Evolutionary conservation across 1,140 invertebrate genomes (phyloP).

Genomic region (Drosophila rhopaloa): DNA sequence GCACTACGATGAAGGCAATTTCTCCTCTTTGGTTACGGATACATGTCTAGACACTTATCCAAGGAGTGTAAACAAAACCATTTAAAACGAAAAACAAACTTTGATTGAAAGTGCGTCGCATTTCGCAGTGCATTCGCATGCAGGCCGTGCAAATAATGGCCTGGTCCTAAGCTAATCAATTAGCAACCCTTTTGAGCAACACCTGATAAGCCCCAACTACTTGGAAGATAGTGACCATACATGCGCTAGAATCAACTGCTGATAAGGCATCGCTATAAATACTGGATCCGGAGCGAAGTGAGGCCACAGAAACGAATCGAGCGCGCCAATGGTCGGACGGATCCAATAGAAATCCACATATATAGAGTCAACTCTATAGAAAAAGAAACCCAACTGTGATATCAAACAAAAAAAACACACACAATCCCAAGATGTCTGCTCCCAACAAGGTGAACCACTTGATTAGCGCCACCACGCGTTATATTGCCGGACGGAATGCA

Average conservation of each 20-base stretch:
- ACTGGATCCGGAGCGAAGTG: slow-evolving; percentile 6
- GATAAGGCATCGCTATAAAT: slow-evolving; percentile 68
- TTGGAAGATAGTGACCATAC: slow-evolving; percentile 36
- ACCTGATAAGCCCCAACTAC: slow-evolving; percentile 52
- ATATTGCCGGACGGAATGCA: slow-evolving; percentile 89
- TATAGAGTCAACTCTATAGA: slow-evolving; percentile 28
- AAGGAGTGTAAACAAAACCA: not conserved
- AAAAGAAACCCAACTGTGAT: slow-evolving; percentile 56
- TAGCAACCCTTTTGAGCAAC: slow-evolving; percentile 38
- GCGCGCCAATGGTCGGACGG: slow-evolving; percentile 26
- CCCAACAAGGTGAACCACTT: slow-evolving; percentile 85
- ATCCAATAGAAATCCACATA: slow-evolving; percentile 1
- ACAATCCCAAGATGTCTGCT: slow-evolving; percentile 60
- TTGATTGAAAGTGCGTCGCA: slow-evolving; percentile 32
- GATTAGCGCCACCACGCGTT: slow-evolving; percentile 88
- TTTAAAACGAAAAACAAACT: slow-evolving; percentile 8
- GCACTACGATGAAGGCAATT: slow-evolving; percentile 18
- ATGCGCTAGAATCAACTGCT: slow-evolving; percentile 22
- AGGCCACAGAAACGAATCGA: slow-evolving; percentile 53
- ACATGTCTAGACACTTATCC: not conserved
- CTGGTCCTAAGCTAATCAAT: slow-evolving; percentile 66
- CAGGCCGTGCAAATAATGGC: slow-evolving; percentile 21
- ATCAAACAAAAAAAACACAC: slow-evolving; percentile 15
- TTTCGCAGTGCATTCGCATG: slow-evolving; percentile 39
- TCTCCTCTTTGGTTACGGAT: slow-evolving; percentile 8